Evolutionary conservation across 2,888 invertebrate species (phyloP).

Genomic region (Spodoptera picta): DNA sequence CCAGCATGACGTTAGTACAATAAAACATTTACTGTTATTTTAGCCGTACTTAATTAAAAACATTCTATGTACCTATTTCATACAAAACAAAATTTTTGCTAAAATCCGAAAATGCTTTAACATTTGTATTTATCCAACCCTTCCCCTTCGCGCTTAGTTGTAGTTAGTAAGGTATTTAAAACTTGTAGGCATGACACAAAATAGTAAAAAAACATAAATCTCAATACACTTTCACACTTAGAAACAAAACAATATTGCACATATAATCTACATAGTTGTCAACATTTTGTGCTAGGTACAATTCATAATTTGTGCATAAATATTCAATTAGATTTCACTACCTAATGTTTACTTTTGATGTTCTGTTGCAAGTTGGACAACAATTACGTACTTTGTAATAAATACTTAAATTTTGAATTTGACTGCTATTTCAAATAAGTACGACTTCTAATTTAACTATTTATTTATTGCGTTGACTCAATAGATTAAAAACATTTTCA

Average conservation of each 20-base stretch:
- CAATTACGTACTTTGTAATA: conserved; percentile 10
- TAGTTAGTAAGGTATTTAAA: conserved; percentile 2
- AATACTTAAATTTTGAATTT: no score
- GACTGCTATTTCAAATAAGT: no score
- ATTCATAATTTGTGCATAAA: conserved; percentile 47
- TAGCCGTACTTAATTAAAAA: conserved; percentile 6
- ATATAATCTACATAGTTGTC: conserved; percentile 18
- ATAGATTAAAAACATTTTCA: no score
- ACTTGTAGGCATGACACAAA: conserved; percentile 12
- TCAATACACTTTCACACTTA: conserved; percentile 42
- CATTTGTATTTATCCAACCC: not conserved
- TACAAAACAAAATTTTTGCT: conserved; percentile 7
- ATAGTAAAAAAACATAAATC: conserved; percentile 28
- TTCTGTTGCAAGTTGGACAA: conserved; percentile 25
- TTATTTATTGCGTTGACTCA: no score
- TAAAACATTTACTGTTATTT: conserved; percentile 11
- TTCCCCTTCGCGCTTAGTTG: not conserved
- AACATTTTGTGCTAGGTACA: conserved; percentile 46
- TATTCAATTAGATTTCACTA: conserved; percentile 33
- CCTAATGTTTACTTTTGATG: conserved; percentile 14
- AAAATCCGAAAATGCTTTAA: not conserved
- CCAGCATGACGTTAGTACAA: not conserved
- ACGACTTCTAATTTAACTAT: no score
- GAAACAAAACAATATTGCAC: conserved; percentile 42
- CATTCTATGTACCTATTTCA: conserved; percentile 8